Conservation (phyloP, 2,888 invertebrate genomes). For the Pollenia labialis region DNA sequence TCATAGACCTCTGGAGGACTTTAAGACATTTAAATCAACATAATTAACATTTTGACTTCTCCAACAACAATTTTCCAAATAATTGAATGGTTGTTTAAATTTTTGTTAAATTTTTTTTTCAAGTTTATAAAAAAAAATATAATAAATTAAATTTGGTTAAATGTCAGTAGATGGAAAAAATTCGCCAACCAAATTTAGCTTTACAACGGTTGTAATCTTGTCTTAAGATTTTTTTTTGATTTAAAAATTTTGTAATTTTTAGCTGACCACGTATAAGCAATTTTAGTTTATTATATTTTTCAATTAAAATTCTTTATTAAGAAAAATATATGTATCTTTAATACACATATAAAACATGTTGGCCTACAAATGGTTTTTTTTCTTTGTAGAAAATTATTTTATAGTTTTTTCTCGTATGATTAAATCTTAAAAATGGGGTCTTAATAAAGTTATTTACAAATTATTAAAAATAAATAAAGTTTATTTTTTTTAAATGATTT, state of each 20-base stretch:
- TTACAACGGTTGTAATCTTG: slow-evolving; percentile 28
- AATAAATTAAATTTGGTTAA: slow-evolving; percentile 49
- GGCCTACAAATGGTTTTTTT: slow-evolving; percentile 62
- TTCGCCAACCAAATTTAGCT: not conserved
- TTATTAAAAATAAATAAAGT: slow-evolving; percentile 26
- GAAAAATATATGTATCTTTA: not conserved
- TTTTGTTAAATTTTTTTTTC: slow-evolving; percentile 9
- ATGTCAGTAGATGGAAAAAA: slow-evolving; percentile 52
- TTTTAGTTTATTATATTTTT: slow-evolving; percentile 71
- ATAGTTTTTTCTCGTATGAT: slow-evolving; percentile 36
- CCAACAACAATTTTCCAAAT: slow-evolving; percentile 6
- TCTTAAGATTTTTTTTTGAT: slow-evolving; percentile 49
- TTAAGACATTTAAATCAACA: slow-evolving; percentile 1
- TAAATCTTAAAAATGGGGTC: slow-evolving; percentile 36
- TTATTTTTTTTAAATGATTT: slow-evolving; percentile 33
- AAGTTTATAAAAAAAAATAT: slow-evolving; percentile 5
- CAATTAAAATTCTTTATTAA: slow-evolving; percentile 69
- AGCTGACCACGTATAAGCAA: slow-evolving; percentile 71
- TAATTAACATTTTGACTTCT: slow-evolving; percentile 64
- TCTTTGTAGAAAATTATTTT: slow-evolving; percentile 25
- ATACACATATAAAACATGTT: slow-evolving; percentile 33
- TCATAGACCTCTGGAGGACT: not conserved
- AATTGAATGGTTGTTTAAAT: slow-evolving; percentile 55
- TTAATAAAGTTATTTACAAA: slow-evolving; percentile 67
- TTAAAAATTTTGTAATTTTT: slow-evolving; percentile 50